Evolutionary conservation across 1,140 invertebrate species (phyloP).

Genomic region (Zaprionus inermis): DNA sequence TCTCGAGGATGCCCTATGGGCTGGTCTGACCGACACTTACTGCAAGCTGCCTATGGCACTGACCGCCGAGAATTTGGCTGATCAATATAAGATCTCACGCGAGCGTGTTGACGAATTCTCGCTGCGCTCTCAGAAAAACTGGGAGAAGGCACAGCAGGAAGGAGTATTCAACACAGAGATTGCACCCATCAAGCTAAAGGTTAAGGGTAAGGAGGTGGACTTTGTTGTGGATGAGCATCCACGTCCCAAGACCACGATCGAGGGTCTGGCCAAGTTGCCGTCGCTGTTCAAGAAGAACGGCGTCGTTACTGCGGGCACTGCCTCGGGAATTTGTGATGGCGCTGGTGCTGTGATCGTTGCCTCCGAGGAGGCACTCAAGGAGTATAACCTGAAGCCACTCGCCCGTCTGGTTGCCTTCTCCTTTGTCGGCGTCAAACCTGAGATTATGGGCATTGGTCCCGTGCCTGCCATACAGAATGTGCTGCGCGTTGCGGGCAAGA

Average conservation of each 20-base stretch:
- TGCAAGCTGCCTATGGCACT: constrained; percentile 97
- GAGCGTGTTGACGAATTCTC: constrained; percentile 96
- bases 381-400: constrained; percentile 91
- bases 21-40: constrained; percentile 94
- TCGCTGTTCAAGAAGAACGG: constrained; percentile 98
- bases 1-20: constrained; percentile 97
- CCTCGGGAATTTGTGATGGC: constrained; percentile 98
- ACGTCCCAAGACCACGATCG: constrained; percentile 92
- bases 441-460: constrained; percentile 96
- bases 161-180: constrained; percentile 97
- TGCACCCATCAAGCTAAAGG: constrained; percentile 92
- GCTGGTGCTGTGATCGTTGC: constrained; percentile 96
- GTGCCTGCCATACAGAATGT: constrained; percentile 95
- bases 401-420: constrained; percentile 91
- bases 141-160: constrained; percentile 93
- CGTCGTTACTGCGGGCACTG: constrained; percentile 96
- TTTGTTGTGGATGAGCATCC: constrained; percentile 98
- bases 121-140: constrained; percentile 92
- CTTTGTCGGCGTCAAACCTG: constrained; percentile 92
- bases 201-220: constrained; percentile 91
- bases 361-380: constrained; percentile 93
- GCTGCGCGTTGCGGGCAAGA: constrained; percentile 89
- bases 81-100: constrained; percentile 93
- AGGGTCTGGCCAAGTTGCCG: constrained; percentile 92
- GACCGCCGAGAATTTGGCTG: constrained; percentile 98